phyloP scores from a whole-genome alignment of 2,888 invertebrate genomes.

The Parnassius mnemosyne region DNA sequence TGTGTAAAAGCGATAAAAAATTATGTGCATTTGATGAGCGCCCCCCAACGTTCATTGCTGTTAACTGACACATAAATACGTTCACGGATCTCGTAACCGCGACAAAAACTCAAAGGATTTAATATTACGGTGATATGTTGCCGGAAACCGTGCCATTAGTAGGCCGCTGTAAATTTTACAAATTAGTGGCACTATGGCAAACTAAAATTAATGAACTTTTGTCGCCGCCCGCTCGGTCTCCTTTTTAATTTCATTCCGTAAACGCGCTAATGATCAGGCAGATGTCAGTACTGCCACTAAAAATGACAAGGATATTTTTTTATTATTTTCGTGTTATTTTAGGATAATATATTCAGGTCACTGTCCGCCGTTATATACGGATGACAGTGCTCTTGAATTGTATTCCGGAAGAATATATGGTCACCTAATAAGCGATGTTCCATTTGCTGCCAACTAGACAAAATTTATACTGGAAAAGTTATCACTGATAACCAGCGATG shows the following conservation, averaged over 20 bases:
- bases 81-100: conserved; percentile 46
- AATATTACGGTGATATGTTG: conserved; percentile 62
- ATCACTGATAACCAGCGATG: neutral
- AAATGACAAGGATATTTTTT: conserved; percentile 39
- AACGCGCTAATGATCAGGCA: conserved; percentile 63
- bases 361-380: conserved; percentile 34
- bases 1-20: conserved; percentile 35
- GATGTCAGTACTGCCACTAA: conserved; percentile 60
- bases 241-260: conserved; percentile 59
- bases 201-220: conserved; percentile 71
- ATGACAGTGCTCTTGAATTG: conserved; percentile 14
- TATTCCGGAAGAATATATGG: conserved; percentile 19
- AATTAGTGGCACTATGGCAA: conserved; percentile 76
- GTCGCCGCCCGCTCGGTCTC: conserved; percentile 43
- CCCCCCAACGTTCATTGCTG: conserved; percentile 55
- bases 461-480: conserved; percentile 5
- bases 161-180: conserved; percentile 69
- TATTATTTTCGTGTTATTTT: conserved; percentile 24
- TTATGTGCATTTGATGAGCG: conserved; percentile 62
- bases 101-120: conserved; percentile 50
- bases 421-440: conserved; percentile 19
- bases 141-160: conserved; percentile 74
- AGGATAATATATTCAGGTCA: conserved; percentile 34
- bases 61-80: conserved; percentile 73
- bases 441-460: conserved; percentile 12